Conservation (phyloP, 1,140 invertebrate genomes). For the Bombus terrestris region DNA sequence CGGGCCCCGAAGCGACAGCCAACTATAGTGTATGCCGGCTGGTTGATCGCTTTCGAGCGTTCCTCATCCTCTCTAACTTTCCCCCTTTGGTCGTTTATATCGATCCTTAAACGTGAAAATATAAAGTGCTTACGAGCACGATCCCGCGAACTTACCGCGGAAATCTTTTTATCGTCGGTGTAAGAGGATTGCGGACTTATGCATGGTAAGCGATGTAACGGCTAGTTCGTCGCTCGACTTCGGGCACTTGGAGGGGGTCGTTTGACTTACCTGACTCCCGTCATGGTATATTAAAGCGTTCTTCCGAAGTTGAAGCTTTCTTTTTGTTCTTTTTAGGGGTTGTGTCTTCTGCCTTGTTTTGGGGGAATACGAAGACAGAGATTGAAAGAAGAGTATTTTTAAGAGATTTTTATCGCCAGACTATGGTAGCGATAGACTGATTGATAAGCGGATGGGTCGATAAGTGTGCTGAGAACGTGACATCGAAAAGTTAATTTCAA, state of each 20-base stretch:
- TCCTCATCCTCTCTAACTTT: background rate
- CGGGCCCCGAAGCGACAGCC: conserved; percentile 17
- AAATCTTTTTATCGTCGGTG: conserved; percentile 37
- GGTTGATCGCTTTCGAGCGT: background rate
- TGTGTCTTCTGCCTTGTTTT: background rate
- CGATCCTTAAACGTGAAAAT: conserved; percentile 52
- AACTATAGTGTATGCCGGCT: background rate
- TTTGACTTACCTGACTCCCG: background rate
- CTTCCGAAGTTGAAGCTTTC: background rate
- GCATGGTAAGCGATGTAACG: conserved; percentile 22
- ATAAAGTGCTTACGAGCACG: conserved; percentile 31
- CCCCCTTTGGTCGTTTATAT: conserved; percentile 24
- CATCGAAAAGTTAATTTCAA: no score
- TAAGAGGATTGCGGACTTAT: conserved; percentile 32
- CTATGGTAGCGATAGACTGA: no score
- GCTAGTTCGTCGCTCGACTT: background rate
- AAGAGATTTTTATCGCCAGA: background rate
- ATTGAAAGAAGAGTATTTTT: background rate
- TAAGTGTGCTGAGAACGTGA: no score
- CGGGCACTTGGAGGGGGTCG: background rate
- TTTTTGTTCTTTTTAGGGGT: background rate
- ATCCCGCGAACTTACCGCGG: conserved; percentile 25
- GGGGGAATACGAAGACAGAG: background rate
- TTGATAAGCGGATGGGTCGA: no score
- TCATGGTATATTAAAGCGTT: background rate